Percentiles rank a stretch among this genome's conserved stretches.
Evolutionary conservation across 2,888 invertebrate genomes (phyloP).

Genomic region (Ectropis crepuscularia): DNA sequence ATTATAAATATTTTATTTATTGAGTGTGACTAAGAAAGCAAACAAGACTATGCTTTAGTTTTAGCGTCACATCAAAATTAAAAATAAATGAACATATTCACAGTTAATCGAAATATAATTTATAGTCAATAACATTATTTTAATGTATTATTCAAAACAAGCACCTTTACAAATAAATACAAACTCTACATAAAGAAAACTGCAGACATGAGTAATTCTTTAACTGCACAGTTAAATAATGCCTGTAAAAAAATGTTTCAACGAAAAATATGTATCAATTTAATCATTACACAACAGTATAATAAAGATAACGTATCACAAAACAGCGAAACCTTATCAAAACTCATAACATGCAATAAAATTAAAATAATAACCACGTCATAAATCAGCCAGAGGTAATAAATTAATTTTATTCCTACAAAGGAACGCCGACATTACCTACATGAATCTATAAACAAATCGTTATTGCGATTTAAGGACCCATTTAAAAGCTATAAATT

Average conservation of each 20-base stretch:
- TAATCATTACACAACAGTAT: background rate
- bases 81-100: background rate
- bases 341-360: constrained; percentile 55
- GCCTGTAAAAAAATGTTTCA: too few relatives aligned
- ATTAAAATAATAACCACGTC: constrained; percentile 53
- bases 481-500: constrained; percentile 83
- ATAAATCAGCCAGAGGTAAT: constrained; percentile 53
- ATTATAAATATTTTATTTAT: too few relatives aligned
- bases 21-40: too few relatives aligned
- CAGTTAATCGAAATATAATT: background rate
- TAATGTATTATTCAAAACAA: too few relatives aligned
- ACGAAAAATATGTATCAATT: too few relatives aligned
- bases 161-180: too few relatives aligned
- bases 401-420: constrained; percentile 66
- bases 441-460: constrained; percentile 79
- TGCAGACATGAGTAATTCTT: background rate
- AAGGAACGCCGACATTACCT: constrained; percentile 63
- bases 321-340: constrained; percentile 29
- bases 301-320: constrained; percentile 35
- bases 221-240: background rate
- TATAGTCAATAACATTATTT: too few relatives aligned
- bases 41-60: too few relatives aligned
- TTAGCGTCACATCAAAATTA: too few relatives aligned
- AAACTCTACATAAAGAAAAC: background rate
- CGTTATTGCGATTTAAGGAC: constrained; percentile 84